These are phyloP conservation scores for Hydrochoerus hydrochaeris DNA, from an alignment of 2,113 vertebrate genomes.

Conservation along the genomic window DNA sequence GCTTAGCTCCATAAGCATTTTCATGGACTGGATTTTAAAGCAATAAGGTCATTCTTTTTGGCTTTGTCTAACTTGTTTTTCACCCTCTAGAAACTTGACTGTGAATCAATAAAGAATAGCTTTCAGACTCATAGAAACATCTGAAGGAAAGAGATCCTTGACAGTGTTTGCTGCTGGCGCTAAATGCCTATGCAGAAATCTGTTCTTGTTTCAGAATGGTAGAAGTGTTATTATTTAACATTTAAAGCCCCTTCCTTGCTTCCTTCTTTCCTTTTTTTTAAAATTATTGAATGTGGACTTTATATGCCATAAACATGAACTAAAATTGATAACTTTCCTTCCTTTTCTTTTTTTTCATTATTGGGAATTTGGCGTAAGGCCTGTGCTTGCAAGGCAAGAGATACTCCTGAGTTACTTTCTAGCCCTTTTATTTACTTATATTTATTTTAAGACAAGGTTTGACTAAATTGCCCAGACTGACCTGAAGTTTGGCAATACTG, in stretches of 20 bases:
- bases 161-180: slow-evolving; percentile 44
- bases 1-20: slow-evolving; percentile 75
- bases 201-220: neutral
- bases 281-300: neutral
- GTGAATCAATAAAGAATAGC: slow-evolving; percentile 59
- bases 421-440: neutral
- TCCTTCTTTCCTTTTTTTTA: neutral
- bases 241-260: neutral
- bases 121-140: slow-evolving; percentile 65
- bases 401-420: neutral
- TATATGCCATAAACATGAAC: neutral
- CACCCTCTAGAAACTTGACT: slow-evolving; percentile 71
- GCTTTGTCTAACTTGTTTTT: slow-evolving; percentile 61
- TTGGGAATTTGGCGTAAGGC: neutral
- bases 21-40: slow-evolving; percentile 77
- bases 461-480: neutral
- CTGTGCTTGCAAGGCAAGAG: neutral
- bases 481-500: neutral
- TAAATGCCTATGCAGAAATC: slow-evolving; percentile 44
- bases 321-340: neutral
- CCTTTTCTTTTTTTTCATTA: neutral
- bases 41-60: slow-evolving; percentile 80
- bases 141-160: slow-evolving; percentile 52
- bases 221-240: neutral
- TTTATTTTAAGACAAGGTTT: neutral